Percentiles rank a stretch among this genome's conserved stretches.
phyloP scores from a whole-genome alignment of 2,888 invertebrate species.

The Nomada goodeniana region DNA sequence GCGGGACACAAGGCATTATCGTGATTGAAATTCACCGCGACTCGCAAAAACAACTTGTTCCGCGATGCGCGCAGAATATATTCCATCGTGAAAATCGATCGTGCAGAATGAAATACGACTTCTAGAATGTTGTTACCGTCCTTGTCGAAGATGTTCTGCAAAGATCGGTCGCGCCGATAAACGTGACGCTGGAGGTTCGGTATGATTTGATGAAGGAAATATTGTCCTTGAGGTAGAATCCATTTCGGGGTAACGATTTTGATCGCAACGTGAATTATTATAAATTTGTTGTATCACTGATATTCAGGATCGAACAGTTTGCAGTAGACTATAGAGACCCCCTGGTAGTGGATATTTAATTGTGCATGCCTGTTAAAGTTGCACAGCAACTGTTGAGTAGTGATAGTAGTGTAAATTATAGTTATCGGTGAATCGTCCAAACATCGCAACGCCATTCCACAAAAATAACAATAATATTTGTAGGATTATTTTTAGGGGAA shows the following conservation, averaged over 20 bases:
- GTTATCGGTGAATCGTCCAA: too few relatives aligned
- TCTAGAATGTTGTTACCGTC: not conserved
- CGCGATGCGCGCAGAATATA: constrained; percentile 9
- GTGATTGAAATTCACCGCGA: constrained; percentile 36
- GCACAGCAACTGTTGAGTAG: not conserved
- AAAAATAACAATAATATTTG: too few relatives aligned
- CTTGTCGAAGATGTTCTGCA: not conserved
- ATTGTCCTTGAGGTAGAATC: not conserved
- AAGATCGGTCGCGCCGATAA: not conserved
- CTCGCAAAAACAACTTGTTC: constrained; percentile 33
- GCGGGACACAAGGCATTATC: constrained; percentile 12
- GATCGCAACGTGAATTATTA: not conserved
- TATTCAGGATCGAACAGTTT: not conserved
- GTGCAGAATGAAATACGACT: constrained; percentile 7
- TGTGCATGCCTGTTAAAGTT: not conserved
- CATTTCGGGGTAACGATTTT: not conserved
- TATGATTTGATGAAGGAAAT: constrained; percentile 4
- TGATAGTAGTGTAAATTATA: not conserved
- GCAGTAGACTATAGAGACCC: too few relatives aligned
- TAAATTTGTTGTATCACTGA: not conserved
- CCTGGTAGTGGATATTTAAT: not conserved
- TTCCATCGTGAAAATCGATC: constrained; percentile 18
- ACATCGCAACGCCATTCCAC: too few relatives aligned
- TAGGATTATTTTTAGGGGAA: too few relatives aligned
- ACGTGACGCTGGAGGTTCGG: not conserved